Percentiles rank a stretch among this genome's conserved stretches.
These are phyloP conservation scores for Phainopepla nitens DNA, from an alignment of 2,113 vertebrate genomes.

Conservation along the genomic window DNA sequence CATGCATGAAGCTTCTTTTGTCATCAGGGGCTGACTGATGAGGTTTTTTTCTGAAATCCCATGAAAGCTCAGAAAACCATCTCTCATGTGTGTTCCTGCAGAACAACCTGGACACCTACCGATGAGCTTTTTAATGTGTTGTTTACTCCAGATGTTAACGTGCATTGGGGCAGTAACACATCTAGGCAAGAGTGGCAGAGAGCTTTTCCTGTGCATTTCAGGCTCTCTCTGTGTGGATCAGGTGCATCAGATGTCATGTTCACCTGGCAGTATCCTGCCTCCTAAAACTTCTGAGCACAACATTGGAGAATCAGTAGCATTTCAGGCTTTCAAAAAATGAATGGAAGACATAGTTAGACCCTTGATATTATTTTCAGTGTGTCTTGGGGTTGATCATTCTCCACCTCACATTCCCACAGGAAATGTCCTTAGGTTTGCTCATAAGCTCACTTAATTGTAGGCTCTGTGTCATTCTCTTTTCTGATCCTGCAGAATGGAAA, in stretches of 20 bases:
- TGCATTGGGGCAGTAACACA: background rate
- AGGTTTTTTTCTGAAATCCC: background rate
- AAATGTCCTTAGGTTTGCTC: background rate
- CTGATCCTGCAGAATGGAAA: background rate
- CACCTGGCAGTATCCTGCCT: background rate
- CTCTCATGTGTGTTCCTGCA: background rate
- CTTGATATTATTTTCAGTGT: background rate
- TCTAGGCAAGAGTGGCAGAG: background rate
- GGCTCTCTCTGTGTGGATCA: background rate
- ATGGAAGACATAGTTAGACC: background rate
- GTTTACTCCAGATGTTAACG: background rate
- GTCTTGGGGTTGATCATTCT: background rate
- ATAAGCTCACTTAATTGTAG: background rate
- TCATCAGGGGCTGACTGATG: background rate
- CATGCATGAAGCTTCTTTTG: background rate
- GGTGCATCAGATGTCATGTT: background rate
- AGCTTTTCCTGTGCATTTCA: background rate
- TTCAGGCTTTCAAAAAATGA: background rate
- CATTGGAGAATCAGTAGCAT: background rate
- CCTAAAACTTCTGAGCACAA: background rate
- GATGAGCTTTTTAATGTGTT: background rate
- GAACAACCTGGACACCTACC: background rate
- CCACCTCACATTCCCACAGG: background rate
- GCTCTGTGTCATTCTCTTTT: background rate
- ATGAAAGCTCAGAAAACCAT: background rate